Conservation (phyloP, 2,113 vertebrate species). For the Lasiurus borealis region DNA sequence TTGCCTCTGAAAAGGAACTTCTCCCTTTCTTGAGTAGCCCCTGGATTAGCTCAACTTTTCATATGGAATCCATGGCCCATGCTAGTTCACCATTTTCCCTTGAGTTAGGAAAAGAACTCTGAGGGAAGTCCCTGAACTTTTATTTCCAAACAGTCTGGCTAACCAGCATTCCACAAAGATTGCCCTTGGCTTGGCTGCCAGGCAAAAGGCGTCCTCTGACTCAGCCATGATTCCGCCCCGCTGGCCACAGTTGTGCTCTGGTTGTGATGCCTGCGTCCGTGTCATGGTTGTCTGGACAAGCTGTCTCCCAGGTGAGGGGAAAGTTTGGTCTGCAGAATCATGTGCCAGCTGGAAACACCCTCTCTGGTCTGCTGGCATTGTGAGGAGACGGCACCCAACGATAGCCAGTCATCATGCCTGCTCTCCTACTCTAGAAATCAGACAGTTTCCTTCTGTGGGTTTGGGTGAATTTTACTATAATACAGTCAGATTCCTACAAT, state of each 20-base stretch:
- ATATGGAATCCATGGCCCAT: not conserved
- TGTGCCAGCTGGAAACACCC: not conserved
- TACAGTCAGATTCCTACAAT: not conserved
- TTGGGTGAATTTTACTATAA: not conserved
- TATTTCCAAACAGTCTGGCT: constrained; percentile 56
- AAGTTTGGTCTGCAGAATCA: not conserved
- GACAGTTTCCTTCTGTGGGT: not conserved
- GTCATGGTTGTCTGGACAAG: not conserved
- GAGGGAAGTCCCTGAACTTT: constrained; percentile 2
- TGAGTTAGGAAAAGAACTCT: constrained; percentile 24
- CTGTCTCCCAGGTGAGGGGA: not conserved
- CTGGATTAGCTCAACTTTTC: not conserved
- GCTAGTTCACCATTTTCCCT: not conserved
- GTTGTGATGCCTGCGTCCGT: not conserved
- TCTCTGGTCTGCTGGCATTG: not conserved
- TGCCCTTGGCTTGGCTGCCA: not conserved
- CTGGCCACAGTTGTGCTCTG: not conserved
- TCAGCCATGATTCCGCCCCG: not conserved
- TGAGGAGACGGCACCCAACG: not conserved
- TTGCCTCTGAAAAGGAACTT: not conserved
- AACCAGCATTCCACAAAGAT: constrained; percentile 9
- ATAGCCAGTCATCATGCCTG: rapidly evolving
- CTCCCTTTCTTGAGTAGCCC: not conserved
- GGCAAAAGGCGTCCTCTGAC: not conserved
- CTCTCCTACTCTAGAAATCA: not conserved